Evolutionary conservation across 2,888 invertebrate genomes (phyloP).

Genomic region (Branchellion lobata): DNA sequence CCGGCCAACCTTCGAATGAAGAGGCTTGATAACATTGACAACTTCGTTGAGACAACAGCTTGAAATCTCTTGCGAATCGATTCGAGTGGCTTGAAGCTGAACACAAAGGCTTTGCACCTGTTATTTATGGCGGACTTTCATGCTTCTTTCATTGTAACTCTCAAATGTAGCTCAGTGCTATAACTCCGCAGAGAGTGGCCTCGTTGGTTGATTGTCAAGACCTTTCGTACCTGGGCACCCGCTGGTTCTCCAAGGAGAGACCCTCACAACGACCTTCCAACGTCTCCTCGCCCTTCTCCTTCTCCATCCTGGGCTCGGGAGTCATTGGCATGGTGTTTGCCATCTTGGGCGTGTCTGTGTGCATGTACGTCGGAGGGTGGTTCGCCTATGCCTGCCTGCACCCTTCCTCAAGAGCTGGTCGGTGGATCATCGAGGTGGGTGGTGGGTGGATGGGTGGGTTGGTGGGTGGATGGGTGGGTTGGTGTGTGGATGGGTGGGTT

Average conservation of each 20-base stretch:
- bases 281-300: neutral
- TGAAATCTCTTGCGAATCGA: too few relatives aligned
- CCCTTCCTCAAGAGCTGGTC: slow-evolving; percentile 69
- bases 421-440: slow-evolving; percentile 43
- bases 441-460: neutral
- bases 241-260: slow-evolving; percentile 16
- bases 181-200: slow-evolving; percentile 35
- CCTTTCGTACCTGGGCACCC: slow-evolving; percentile 16
- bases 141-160: too few relatives aligned
- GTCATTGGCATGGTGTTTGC: slow-evolving; percentile 1
- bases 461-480: neutral
- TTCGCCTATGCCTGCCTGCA: slow-evolving; percentile 89
- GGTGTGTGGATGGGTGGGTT: too few relatives aligned
- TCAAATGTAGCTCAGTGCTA: too few relatives aligned
- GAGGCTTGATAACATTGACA: too few relatives aligned
- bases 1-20: too few relatives aligned
- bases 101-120: too few relatives aligned
- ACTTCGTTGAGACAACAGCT: too few relatives aligned
- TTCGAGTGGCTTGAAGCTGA: too few relatives aligned
- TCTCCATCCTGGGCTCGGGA: slow-evolving; percentile 8
- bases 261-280: slow-evolving; percentile 1
- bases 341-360: slow-evolving; percentile 39
- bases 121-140: too few relatives aligned
- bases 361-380: slow-evolving; percentile 70
- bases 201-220: slow-evolving; percentile 34